Evolutionary conservation across 2,888 invertebrate genomes (phyloP).

Genomic region (Neocrepidodera transversa): DNA sequence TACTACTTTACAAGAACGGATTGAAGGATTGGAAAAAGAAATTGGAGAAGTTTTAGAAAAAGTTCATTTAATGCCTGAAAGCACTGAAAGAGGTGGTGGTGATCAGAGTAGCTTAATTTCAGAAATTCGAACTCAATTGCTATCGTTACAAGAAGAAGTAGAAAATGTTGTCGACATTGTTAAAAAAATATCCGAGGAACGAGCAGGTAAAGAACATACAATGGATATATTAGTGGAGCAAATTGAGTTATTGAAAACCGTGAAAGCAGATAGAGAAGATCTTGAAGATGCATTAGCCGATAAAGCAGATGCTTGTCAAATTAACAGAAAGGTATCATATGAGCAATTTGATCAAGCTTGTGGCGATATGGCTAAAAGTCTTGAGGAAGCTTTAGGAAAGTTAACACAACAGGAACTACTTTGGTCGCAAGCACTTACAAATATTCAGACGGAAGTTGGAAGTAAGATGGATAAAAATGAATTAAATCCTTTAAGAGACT

Average conservation of each 20-base stretch:
- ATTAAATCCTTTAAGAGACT: constrained; percentile 69
- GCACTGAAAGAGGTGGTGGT: constrained; percentile 44
- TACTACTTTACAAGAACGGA: constrained; percentile 62
- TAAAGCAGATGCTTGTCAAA: constrained; percentile 73
- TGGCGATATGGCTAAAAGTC: constrained; percentile 69
- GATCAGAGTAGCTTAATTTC: constrained; percentile 44
- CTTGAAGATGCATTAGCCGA: constrained; percentile 76
- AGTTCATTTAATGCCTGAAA: constrained; percentile 41
- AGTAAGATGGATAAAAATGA: constrained; percentile 72
- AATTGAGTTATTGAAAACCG: constrained; percentile 69
- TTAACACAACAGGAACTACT: constrained; percentile 69
- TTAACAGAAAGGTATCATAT: constrained; percentile 76
- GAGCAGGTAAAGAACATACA: constrained; percentile 63
- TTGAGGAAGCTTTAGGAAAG: constrained; percentile 71
- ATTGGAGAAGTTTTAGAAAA: constrained; percentile 52
- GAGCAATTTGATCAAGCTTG: constrained; percentile 75
- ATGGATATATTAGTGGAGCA: constrained; percentile 70
- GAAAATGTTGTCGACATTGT: constrained; percentile 56
- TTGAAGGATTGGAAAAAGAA: constrained; percentile 61
- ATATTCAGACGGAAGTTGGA: constrained; percentile 72
- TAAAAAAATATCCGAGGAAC: constrained; percentile 64
- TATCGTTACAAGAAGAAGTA: constrained; percentile 59
- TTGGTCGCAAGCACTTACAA: constrained; percentile 72
- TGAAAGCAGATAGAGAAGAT: constrained; percentile 76
- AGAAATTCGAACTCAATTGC: constrained; percentile 57